Evolutionary conservation across 2,797 vertebrate genomes (phyloP).

Genomic region (Falco peregrinus): DNA sequence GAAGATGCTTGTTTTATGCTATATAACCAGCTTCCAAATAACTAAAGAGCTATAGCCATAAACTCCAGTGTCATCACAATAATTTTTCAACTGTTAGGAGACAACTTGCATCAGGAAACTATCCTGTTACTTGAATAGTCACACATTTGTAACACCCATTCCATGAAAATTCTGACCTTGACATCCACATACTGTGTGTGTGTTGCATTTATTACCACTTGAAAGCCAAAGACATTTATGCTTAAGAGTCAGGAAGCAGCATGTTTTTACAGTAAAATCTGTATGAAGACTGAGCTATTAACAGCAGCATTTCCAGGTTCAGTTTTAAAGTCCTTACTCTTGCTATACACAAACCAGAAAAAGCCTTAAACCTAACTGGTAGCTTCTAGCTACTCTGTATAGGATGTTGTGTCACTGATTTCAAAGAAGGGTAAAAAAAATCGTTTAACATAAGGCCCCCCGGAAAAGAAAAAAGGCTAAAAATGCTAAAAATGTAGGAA

Average conservation of each 20-base stretch:
- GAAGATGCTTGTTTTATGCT: neutral
- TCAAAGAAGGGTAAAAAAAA: neutral
- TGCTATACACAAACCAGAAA: neutral
- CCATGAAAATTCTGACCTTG: conserved; percentile 30
- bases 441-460: neutral
- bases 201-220: conserved; percentile 40
- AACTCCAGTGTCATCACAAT: neutral
- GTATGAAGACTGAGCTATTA: neutral
- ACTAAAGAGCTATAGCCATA: neutral
- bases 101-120: neutral
- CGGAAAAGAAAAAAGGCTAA: neutral
- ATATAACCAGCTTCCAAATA: neutral
- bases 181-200: neutral
- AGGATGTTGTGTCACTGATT: neutral
- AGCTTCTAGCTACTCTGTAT: neutral
- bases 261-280: neutral
- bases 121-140: neutral
- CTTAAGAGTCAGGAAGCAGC: neutral
- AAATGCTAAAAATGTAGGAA: neutral
- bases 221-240: neutral
- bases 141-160: neutral
- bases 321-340: neutral
- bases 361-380: neutral
- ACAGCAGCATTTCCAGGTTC: neutral
- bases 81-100: neutral